Evolutionary conservation across 2,113 vertebrate species (phyloP).

Genomic region (Cyanoramphus novaezelandiae): DNA sequence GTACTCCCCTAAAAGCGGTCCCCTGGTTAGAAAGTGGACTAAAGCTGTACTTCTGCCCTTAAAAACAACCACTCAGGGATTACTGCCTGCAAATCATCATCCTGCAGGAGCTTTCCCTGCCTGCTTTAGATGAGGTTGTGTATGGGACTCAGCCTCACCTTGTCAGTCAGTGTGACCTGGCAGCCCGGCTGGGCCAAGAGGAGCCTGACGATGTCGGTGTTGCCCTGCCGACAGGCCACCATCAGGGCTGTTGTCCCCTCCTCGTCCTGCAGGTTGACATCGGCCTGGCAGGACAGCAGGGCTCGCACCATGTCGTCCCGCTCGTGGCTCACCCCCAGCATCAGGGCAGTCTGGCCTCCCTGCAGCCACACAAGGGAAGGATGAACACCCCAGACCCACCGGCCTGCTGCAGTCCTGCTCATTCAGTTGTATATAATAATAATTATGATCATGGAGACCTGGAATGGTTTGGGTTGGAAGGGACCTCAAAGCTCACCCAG

Average conservation of each 20-base stretch:
- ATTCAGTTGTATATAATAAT: rapidly evolving
- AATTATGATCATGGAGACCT: no score
- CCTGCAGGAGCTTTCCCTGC: rapidly evolving
- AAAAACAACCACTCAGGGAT: rapidly evolving
- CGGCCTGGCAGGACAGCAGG: slow-evolving; percentile 75
- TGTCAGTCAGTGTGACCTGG: slow-evolving; percentile 64
- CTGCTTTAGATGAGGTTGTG: rapidly evolving
- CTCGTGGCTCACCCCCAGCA: slow-evolving; percentile 80
- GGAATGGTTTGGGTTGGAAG: background rate
- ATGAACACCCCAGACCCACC: background rate
- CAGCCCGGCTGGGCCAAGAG: slow-evolving; percentile 75
- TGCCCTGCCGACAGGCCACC: slow-evolving; percentile 77
- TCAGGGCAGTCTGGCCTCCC: slow-evolving; percentile 81
- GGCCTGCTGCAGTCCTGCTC: background rate
- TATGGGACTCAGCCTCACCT: slow-evolving; percentile 45
- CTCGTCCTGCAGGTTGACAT: slow-evolving; percentile 78
- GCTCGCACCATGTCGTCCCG: slow-evolving; percentile 78
- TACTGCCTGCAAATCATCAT: no score
- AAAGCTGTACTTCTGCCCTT: background rate
- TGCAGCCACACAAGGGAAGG: background rate
- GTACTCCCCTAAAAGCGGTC: background rate
- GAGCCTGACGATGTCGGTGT: slow-evolving; percentile 67
- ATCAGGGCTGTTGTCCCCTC: slow-evolving; percentile 76
- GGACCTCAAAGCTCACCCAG: background rate
- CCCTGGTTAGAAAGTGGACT: background rate